These are phyloP conservation scores for Panurus biarmicus DNA, from an alignment of 2,113 vertebrate genomes.

Conservation along the genomic window DNA sequence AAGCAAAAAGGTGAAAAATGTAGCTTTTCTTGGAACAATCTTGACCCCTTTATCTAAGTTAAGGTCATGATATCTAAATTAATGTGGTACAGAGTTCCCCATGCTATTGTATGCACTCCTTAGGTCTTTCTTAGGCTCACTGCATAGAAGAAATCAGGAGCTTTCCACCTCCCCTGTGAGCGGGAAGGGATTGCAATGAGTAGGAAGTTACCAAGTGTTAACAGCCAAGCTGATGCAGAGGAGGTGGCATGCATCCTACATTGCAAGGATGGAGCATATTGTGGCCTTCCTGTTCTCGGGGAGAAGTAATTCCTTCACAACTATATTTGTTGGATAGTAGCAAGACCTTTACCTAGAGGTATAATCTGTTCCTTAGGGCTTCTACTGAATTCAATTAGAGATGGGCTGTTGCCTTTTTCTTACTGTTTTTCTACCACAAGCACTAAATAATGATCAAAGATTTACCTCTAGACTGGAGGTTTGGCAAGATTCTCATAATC, in stretches of 20 bases:
- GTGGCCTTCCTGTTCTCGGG: not conserved
- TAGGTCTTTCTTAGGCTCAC: not conserved
- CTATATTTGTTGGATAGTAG: not conserved
- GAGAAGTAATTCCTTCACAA: not conserved
- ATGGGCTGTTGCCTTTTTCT: not conserved
- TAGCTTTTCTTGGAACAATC: not conserved
- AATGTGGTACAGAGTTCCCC: not conserved
- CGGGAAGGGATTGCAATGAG: not conserved
- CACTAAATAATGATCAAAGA: not conserved
- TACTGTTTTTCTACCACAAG: not conserved
- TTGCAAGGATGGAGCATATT: not conserved
- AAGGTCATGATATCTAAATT: not conserved
- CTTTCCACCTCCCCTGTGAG: not conserved
- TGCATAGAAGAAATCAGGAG: not conserved
- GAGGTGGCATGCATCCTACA: not conserved
- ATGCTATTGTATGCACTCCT: not conserved
- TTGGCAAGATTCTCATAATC: not conserved
- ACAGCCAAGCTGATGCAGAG: not conserved
- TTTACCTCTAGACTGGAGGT: not conserved
- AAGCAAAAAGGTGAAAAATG: not conserved
- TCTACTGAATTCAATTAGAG: not conserved
- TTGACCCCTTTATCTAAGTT: not conserved
- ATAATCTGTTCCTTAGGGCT: not conserved
- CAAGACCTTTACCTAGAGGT: not conserved
- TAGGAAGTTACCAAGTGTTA: not conserved